These are phyloP conservation scores for Nixonia krombeini DNA, from an alignment of 1,140 invertebrate genomes.

Conservation along the genomic window DNA sequence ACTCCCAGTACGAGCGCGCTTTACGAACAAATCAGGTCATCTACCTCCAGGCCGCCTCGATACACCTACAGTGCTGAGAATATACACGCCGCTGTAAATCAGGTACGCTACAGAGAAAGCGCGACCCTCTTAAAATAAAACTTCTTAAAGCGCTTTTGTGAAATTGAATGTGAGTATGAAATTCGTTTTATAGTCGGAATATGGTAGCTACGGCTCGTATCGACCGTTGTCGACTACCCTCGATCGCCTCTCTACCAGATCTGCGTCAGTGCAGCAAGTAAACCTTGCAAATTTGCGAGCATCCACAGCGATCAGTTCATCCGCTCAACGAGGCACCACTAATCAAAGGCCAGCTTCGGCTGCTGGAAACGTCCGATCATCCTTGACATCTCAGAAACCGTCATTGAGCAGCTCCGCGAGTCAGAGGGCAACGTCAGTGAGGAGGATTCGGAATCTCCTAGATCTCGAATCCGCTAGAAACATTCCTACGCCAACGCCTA, in stretches of 20 bases:
- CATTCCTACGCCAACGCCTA: slow-evolving; percentile 82
- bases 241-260: slow-evolving; percentile 67
- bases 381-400: slow-evolving; percentile 61
- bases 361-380: slow-evolving; percentile 61
- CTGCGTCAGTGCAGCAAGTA: slow-evolving; percentile 67
- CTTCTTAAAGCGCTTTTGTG: no score
- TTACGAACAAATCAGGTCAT: slow-evolving; percentile 88
- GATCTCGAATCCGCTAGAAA: slow-evolving; percentile 74
- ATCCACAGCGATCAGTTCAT: slow-evolving; percentile 69
- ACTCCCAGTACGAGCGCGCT: slow-evolving; percentile 93
- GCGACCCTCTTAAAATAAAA: no score
- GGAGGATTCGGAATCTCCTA: slow-evolving; percentile 83
- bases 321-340: slow-evolving; percentile 57
- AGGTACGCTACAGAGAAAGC: slow-evolving; percentile 75
- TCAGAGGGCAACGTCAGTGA: slow-evolving; percentile 79
- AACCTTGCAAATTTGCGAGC: slow-evolving; percentile 70
- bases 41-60: slow-evolving; percentile 78
- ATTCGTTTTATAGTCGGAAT: slow-evolving; percentile 54
- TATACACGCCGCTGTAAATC: slow-evolving; percentile 84
- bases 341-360: slow-evolving; percentile 65
- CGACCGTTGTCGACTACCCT: slow-evolving; percentile 71
- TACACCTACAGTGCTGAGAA: slow-evolving; percentile 93
- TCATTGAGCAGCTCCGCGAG: slow-evolving; percentile 63
- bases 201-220: slow-evolving; percentile 70
- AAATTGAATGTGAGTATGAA: no score